phyloP scores from a whole-genome alignment of 2,797 vertebrate species.

The Alcedo atthis region DNA sequence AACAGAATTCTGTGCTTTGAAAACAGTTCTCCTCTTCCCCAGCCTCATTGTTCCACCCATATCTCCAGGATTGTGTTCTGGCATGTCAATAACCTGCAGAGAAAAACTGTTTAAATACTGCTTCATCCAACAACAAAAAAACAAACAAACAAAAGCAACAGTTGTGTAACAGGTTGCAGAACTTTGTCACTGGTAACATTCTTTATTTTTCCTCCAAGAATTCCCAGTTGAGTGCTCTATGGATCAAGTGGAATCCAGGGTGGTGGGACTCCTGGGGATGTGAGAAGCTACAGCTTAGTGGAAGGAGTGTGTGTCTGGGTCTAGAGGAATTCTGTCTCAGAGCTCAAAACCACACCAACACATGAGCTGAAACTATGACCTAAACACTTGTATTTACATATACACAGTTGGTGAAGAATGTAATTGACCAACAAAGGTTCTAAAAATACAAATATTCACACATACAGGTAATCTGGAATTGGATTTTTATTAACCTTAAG shows the following conservation, averaged over 20 bases:
- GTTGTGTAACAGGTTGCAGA: background rate
- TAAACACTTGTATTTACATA: background rate
- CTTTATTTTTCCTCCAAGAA: background rate
- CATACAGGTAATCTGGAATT: background rate
- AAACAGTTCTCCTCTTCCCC: conserved; percentile 81
- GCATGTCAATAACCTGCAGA: conserved; percentile 82
- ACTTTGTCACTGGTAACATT: background rate
- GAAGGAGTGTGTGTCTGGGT: rapidly evolving
- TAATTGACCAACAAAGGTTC: background rate
- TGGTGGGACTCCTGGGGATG: rapidly evolving
- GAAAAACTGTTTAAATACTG: conserved; percentile 10
- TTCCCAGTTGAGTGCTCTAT: background rate
- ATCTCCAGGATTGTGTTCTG: conserved; percentile 80
- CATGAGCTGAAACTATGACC: background rate
- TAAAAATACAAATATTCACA: conserved; percentile 41
- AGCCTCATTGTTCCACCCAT: conserved; percentile 83
- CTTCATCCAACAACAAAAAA: background rate
- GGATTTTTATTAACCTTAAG: conserved; percentile 61
- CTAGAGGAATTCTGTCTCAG: background rate
- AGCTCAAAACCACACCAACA: background rate
- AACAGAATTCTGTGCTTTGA: conserved; percentile 78
- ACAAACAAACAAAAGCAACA: background rate
- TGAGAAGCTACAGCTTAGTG: background rate
- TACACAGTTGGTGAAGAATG: background rate
- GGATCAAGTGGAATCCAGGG: background rate